Percentiles rank a stretch among this genome's conserved stretches.
Conservation (phyloP, 2,888 invertebrate genomes). For the Isotomurus palustris region DNA sequence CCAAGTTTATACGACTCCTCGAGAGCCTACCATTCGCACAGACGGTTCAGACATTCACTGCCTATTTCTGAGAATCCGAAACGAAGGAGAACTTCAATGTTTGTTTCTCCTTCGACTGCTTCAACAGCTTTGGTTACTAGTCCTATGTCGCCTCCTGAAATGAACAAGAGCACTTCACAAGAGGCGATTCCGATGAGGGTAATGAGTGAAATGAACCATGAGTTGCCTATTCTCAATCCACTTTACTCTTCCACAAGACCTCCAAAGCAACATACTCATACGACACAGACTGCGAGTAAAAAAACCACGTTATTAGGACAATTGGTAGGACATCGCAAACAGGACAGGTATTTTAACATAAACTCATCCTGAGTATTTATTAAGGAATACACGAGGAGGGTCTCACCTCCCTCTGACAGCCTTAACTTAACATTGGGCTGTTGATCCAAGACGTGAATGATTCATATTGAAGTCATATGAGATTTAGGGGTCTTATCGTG, state of each 20-base stretch:
- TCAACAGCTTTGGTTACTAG: conserved; percentile 34
- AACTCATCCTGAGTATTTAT: neutral
- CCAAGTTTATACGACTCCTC: conserved; percentile 34
- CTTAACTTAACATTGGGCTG: no score
- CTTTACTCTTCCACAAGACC: conserved; percentile 8
- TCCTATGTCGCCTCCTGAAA: conserved; percentile 33
- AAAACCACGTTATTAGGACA: no score
- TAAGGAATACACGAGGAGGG: no score
- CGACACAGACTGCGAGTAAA: no score
- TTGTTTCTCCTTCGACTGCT: conserved; percentile 33
- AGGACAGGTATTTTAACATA: conserved; percentile 5
- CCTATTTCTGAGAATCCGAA: conserved; percentile 8
- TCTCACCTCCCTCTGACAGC: no score
- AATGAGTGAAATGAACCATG: conserved; percentile 6
- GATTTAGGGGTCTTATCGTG: neutral
- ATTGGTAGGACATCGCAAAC: no score
- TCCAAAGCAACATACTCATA: neutral
- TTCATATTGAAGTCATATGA: neutral
- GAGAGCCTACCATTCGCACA: conserved; percentile 14
- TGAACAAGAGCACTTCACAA: conserved; percentile 6
- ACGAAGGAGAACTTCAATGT: conserved; percentile 1
- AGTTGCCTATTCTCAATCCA: conserved; percentile 37
- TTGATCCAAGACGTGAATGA: no score
- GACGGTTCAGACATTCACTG: conserved; percentile 31
- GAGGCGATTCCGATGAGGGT: neutral